These are phyloP conservation scores for Napeogenes inachia DNA, from an alignment of 2,888 invertebrate genomes.

Conservation along the genomic window DNA sequence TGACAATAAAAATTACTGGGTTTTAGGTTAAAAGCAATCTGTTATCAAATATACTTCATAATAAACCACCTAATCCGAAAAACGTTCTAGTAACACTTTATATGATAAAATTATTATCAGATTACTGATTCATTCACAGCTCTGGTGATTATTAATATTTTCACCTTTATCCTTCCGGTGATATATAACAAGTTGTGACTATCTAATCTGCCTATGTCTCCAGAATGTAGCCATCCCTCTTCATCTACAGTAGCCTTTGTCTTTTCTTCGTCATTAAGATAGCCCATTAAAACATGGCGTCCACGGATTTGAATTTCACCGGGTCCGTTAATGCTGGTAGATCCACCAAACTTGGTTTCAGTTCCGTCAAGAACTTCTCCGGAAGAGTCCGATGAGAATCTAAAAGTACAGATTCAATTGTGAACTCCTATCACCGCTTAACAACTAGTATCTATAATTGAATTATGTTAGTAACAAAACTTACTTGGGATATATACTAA, in stretches of 20 bases:
- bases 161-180: slow-evolving; percentile 84
- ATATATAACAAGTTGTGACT: slow-evolving; percentile 84
- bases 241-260: slow-evolving; percentile 85
- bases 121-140: too few species aligned
- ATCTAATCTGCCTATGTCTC: slow-evolving; percentile 90
- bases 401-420: slow-evolving; percentile 34
- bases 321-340: slow-evolving; percentile 83
- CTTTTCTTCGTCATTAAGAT: slow-evolving; percentile 85
- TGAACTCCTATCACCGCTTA: too few species aligned
- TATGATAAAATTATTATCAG: too few species aligned
- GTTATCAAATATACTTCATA: too few species aligned
- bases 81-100: too few species aligned
- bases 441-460: background rate
- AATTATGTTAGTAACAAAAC: slow-evolving; percentile 34
- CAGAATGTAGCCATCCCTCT: slow-evolving; percentile 91
- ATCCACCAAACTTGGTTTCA: slow-evolving; percentile 83
- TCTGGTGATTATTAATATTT: background rate
- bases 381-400: slow-evolving; percentile 82
- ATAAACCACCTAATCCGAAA: too few species aligned
- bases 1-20: background rate
- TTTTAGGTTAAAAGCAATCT: background rate
- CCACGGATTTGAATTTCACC: slow-evolving; percentile 92
- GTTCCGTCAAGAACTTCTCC: slow-evolving; percentile 84
- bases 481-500: slow-evolving; percentile 75
- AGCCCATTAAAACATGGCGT: slow-evolving; percentile 95